phyloP scores from a whole-genome alignment of 2,113 vertebrate species.

The Taxidea taxus region DNA sequence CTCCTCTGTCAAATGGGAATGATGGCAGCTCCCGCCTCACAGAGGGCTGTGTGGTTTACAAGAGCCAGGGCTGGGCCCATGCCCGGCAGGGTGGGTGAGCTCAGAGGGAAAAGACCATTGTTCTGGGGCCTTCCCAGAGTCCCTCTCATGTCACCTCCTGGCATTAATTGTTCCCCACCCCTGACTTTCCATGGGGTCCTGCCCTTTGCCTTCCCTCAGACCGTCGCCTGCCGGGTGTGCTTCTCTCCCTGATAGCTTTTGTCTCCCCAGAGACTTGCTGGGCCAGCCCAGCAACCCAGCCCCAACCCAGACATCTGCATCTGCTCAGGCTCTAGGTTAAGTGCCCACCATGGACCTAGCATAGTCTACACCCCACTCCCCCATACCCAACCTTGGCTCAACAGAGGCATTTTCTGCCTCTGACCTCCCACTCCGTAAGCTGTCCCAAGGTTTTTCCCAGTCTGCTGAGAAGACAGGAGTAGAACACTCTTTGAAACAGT shows the following conservation, averaged over 20 bases:
- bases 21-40: background rate
- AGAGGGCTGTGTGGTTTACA: background rate
- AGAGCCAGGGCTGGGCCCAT: background rate
- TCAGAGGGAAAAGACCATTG: background rate
- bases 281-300: background rate
- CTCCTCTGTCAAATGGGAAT: background rate
- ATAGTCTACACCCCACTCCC: background rate
- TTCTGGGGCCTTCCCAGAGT: background rate
- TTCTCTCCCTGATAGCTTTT: background rate
- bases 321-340: background rate
- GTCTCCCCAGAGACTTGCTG: background rate
- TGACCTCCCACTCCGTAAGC: background rate
- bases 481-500: background rate
- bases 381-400: background rate
- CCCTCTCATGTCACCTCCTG: background rate
- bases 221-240: background rate
- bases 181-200: background rate
- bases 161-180: background rate
- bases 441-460: background rate
- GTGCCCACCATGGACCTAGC: rapidly evolving
- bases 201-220: too few relatives aligned
- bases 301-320: background rate
- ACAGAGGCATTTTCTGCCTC: background rate
- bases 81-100: rapidly evolving
- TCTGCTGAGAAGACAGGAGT: background rate